These are phyloP conservation scores for Bombus sibiricus DNA, from an alignment of 1,140 invertebrate genomes.

Conservation along the genomic window DNA sequence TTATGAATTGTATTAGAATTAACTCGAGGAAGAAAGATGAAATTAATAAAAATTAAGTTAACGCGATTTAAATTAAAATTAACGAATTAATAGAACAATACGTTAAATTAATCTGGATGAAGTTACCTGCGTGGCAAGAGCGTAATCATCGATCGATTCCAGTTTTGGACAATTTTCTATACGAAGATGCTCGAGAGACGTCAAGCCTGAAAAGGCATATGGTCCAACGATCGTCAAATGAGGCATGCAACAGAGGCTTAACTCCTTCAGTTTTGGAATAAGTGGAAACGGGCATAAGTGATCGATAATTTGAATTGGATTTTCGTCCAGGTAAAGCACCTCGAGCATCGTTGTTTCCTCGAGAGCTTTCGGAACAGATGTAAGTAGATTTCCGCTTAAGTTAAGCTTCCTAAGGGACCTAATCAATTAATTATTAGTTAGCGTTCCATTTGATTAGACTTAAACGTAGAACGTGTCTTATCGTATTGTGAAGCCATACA, in stretches of 20 bases:
- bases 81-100: neutral
- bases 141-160: constrained; percentile 81
- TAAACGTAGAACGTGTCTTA: neutral
- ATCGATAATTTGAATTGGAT: constrained; percentile 84
- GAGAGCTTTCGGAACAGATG: constrained; percentile 84
- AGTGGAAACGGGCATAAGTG: constrained; percentile 83
- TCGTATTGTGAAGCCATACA: neutral
- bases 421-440: neutral
- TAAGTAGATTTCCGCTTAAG: constrained; percentile 87
- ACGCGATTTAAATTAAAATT: too few relatives aligned
- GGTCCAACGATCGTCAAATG: constrained; percentile 83
- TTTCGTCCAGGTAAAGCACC: constrained; percentile 86
- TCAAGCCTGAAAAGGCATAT: constrained; percentile 83
- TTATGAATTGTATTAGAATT: too few relatives aligned
- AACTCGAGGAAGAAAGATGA: neutral
- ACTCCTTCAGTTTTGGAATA: constrained; percentile 84
- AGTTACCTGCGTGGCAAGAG: constrained; percentile 69
- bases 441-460: neutral
- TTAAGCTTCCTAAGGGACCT: constrained; percentile 86
- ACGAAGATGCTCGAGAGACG: constrained; percentile 82
- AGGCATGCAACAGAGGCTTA: constrained; percentile 87
- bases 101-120: too few relatives aligned
- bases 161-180: constrained; percentile 85
- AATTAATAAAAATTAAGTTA: neutral
- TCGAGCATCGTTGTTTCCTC: constrained; percentile 84